Evolutionary conservation across 2,113 vertebrate species (phyloP).

Genomic region (Phrynosoma platyrhinos): DNA sequence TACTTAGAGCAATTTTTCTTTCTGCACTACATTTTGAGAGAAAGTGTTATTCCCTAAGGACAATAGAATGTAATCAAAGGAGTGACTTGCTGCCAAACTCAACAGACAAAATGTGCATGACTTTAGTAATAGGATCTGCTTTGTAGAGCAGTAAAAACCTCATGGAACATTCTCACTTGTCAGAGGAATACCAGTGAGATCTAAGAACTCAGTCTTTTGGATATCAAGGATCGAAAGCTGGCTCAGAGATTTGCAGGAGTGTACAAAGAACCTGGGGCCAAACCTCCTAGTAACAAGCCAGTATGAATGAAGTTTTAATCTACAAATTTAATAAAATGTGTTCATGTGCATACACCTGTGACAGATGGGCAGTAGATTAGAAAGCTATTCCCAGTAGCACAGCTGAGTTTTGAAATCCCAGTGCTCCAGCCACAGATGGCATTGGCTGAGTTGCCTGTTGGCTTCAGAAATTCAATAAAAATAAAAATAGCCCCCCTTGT

Average conservation of each 20-base stretch:
- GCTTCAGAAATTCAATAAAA: constrained; percentile 33
- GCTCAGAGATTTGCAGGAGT: not conserved
- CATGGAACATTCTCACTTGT: constrained; percentile 7
- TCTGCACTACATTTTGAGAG: not conserved
- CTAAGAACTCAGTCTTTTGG: not conserved
- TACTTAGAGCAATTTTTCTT: not conserved
- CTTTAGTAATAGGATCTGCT: constrained; percentile 14
- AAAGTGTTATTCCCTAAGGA: not conserved
- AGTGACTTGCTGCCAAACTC: constrained; percentile 2
- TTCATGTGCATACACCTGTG: constrained; percentile 54
- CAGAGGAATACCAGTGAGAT: not conserved
- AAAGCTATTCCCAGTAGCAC: constrained; percentile 50
- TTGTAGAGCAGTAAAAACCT: constrained; percentile 40
- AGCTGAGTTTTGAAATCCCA: constrained; percentile 55
- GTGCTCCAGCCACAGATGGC: constrained; percentile 65
- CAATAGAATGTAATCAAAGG: constrained; percentile 27
- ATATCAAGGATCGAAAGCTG: not conserved
- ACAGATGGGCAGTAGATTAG: constrained; percentile 71
- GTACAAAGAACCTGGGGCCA: not conserved
- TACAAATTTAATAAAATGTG: constrained; percentile 52
- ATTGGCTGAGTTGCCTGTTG: constrained; percentile 24
- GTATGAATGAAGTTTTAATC: constrained; percentile 54
- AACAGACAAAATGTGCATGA: constrained; percentile 42
- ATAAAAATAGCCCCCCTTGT: not conserved
- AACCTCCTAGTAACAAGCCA: constrained; percentile 23